Evolutionary conservation across 1,140 invertebrate species (phyloP).

Genomic region (Drosophila gunungcola): DNA sequence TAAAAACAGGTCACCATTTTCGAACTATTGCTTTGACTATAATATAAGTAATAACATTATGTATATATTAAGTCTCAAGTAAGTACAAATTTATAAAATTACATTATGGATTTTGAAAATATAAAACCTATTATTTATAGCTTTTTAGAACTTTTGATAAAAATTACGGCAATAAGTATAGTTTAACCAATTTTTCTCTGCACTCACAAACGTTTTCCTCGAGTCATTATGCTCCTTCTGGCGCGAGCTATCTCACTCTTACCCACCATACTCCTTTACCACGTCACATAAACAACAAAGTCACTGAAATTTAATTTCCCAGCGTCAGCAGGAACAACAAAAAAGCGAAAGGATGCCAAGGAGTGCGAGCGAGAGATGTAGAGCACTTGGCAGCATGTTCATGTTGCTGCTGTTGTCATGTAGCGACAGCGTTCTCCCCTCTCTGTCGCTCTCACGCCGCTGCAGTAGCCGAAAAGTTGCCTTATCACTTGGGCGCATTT

Average conservation of each 20-base stretch:
- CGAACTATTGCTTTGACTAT: too few relatives aligned
- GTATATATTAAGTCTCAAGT: too few relatives aligned
- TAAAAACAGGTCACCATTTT: too few relatives aligned
- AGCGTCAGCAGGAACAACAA: slow-evolving; percentile 51
- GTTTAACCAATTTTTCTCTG: slow-evolving; percentile 1
- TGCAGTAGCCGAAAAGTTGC: slow-evolving; percentile 79
- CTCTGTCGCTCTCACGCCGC: slow-evolving; percentile 7
- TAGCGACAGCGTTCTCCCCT: slow-evolving; percentile 62
- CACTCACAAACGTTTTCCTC: slow-evolving; percentile 33
- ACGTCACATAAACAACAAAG: slow-evolving; percentile 78
- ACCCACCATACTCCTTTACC: background rate
- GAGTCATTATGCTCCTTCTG: slow-evolving; percentile 58
- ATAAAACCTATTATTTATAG: background rate
- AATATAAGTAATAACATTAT: too few relatives aligned
- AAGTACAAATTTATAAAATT: too few relatives aligned
- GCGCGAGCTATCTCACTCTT: slow-evolving; percentile 3
- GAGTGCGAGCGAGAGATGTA: slow-evolving; percentile 25
- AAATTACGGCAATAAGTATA: slow-evolving; percentile 11
- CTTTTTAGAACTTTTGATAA: slow-evolving; percentile 2
- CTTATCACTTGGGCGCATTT: slow-evolving; percentile 83
- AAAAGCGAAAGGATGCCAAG: slow-evolving; percentile 8
- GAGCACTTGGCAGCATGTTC: slow-evolving; percentile 80
- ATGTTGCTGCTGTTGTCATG: slow-evolving; percentile 76
- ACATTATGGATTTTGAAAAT: too few relatives aligned
- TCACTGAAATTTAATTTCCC: slow-evolving; percentile 83